A percentile compares a stretch with the other conserved stretches of the same genome.
These are phyloP conservation scores for Zaprionus lineosus DNA, from an alignment of 2,888 invertebrate species.

Conservation along the genomic window DNA sequence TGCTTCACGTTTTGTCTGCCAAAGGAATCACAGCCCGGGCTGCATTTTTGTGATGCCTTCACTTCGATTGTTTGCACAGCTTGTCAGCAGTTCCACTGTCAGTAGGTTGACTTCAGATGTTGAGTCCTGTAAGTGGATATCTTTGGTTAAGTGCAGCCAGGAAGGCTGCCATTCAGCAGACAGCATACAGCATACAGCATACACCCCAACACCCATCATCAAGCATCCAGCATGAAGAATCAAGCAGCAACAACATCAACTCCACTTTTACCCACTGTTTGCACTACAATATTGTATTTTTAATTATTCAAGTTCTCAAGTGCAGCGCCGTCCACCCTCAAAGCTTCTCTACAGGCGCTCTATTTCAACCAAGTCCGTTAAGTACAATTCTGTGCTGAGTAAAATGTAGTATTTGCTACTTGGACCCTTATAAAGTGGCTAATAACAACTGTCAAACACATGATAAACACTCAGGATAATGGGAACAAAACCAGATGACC, in stretches of 20 bases:
- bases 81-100: slow-evolving; percentile 62
- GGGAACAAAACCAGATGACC: slow-evolving; percentile 6
- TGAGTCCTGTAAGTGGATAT: slow-evolving; percentile 63
- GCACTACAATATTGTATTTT: slow-evolving; percentile 66
- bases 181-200: too few relatives aligned
- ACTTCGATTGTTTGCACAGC: slow-evolving; percentile 69
- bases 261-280: slow-evolving; percentile 58
- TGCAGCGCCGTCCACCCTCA: slow-evolving; percentile 14
- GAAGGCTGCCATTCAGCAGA: slow-evolving; percentile 25
- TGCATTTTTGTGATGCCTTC: slow-evolving; percentile 46
- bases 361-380: slow-evolving; percentile 32
- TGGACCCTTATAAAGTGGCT: slow-evolving; percentile 41
- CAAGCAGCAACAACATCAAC: slow-evolving; percentile 16
- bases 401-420: slow-evolving; percentile 49
- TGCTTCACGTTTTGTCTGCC: slow-evolving; percentile 25
- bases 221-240: too few relatives aligned
- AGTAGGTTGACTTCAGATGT: slow-evolving; percentile 28
- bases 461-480: slow-evolving; percentile 22
- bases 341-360: slow-evolving; percentile 25
- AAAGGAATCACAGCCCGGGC: slow-evolving; percentile 44
- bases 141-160: slow-evolving; percentile 61
- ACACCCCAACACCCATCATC: too few relatives aligned
- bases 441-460: slow-evolving; percentile 59
- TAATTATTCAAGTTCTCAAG: slow-evolving; percentile 66
- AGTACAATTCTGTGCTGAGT: slow-evolving; percentile 31